phyloP scores from a whole-genome alignment of 2,797 vertebrate species.

The Sphenopsis melanotis region DNA sequence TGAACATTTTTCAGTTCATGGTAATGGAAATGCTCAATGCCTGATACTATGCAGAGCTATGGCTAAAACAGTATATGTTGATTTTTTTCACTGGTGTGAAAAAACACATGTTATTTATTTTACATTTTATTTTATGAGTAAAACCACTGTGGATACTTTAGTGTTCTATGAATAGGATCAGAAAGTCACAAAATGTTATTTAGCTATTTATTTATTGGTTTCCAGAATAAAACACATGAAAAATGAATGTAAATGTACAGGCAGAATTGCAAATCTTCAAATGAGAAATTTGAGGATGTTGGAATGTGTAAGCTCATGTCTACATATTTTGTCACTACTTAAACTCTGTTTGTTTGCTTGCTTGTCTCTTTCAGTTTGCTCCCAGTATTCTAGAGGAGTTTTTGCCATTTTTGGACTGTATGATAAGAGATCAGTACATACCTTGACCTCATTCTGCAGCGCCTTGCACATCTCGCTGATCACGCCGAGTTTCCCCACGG shows the following conservation, averaged over 20 bases:
- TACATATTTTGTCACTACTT: background rate
- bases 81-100: background rate
- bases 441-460: conserved; percentile 98
- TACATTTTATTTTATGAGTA: background rate
- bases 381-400: conserved; percentile 95
- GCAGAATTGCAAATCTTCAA: background rate
- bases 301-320: background rate
- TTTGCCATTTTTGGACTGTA: conserved; percentile 99
- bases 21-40: background rate
- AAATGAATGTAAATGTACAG: background rate
- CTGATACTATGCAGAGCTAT: background rate
- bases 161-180: background rate
- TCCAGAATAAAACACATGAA: background rate
- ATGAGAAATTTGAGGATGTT: background rate
- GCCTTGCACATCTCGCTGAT: conserved; percentile 98
- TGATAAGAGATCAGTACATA: conserved; percentile 98
- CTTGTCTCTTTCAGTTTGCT: conserved; percentile 76
- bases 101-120: background rate
- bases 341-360: background rate
- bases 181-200: background rate
- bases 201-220: background rate
- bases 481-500: conserved; percentile 95
- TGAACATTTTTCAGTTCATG: background rate
- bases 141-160: background rate
- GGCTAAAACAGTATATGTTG: background rate